phyloP scores from a whole-genome alignment of 1,140 invertebrate species.

The Zophobas atratus region DNA sequence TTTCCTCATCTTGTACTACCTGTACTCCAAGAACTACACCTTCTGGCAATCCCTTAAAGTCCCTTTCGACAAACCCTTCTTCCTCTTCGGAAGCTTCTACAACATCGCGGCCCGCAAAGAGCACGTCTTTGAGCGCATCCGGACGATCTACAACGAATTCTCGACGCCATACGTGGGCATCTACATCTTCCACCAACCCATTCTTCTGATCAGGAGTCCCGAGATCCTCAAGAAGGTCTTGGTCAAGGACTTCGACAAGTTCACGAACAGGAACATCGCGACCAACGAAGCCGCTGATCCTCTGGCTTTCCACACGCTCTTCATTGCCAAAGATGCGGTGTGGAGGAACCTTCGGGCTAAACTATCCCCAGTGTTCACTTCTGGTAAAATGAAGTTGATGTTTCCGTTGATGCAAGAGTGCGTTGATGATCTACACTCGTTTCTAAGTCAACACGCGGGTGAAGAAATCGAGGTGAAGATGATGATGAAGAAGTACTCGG shows the following conservation, averaged over 20 bases:
- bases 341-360: conserved; percentile 49
- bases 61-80: conserved; percentile 11
- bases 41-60: conserved; percentile 24
- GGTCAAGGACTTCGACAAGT: conserved; percentile 58
- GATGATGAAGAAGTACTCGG: conserved; percentile 43
- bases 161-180: conserved; percentile 65
- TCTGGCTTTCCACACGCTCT: conserved; percentile 34
- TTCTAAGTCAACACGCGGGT: conserved; percentile 2
- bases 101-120: neutral
- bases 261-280: conserved; percentile 33
- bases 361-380: conserved; percentile 50
- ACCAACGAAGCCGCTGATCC: conserved; percentile 40
- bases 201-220: conserved; percentile 64
- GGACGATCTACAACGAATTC: conserved; percentile 58
- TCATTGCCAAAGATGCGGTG: conserved; percentile 41
- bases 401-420: conserved; percentile 52
- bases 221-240: conserved; percentile 69
- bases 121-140: conserved; percentile 24
- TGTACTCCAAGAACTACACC: conserved; percentile 15
- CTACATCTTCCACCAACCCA: conserved; percentile 66
- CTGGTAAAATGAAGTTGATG: conserved; percentile 54
- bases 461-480: conserved; percentile 30
- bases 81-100: conserved; percentile 27
- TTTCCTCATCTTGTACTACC: conserved; percentile 1
- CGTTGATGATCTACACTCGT: conserved; percentile 27